Base-by-base conservation (phyloP, 2,113 vertebrate species). In the Oncorhynchus tshawytscha region DNA sequence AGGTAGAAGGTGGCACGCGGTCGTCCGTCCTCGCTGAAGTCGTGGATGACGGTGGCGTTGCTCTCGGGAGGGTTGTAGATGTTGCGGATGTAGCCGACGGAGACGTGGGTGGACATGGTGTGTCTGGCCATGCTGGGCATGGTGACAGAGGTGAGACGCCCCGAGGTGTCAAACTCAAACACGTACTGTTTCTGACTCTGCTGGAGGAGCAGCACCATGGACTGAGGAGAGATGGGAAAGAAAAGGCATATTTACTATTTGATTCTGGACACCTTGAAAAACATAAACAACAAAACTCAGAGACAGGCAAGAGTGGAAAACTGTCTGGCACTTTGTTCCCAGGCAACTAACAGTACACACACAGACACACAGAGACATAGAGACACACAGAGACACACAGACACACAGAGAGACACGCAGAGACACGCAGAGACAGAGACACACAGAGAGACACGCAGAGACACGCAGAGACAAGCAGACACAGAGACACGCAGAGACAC, bases 41-140 rank as follows among this genome's bases (percentile, higher is more conserved):
- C 96, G 16, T 96, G 95, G 77, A 96, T 95, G 70, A 96, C 85
- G 0, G 95, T 96, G 0, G 96, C 95, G 0, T 96, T 96, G 90
- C 95, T 96, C 75, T 96, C 96, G 0, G 96, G 96, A 0, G 95
- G 96, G 62, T 95, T 95, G 78, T 96, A 96, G 73, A 93, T 96
- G 51, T 96, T 96, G 59, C 96, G 91, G 73, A 96, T 95, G 90
- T 96, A 96, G 86, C 95, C 96, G 0, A 96, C 73, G 2, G 95
- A 96, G 48, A 94, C 95, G 84, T 96, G 95, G 5, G 96, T 96
- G 80, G 94, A 92, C 95, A 96, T 93, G 87, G 94, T 96, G 89
- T 96, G 96, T 73, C 95, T 91, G 29, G 96, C 96, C 9, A 96
- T 95, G 0, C 95, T 96, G 18, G 96, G 96, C 95, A 96, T 96